These are phyloP conservation scores for Anhinga rufa DNA, from an alignment of 2,113 vertebrate genomes.

Conservation along the genomic window DNA sequence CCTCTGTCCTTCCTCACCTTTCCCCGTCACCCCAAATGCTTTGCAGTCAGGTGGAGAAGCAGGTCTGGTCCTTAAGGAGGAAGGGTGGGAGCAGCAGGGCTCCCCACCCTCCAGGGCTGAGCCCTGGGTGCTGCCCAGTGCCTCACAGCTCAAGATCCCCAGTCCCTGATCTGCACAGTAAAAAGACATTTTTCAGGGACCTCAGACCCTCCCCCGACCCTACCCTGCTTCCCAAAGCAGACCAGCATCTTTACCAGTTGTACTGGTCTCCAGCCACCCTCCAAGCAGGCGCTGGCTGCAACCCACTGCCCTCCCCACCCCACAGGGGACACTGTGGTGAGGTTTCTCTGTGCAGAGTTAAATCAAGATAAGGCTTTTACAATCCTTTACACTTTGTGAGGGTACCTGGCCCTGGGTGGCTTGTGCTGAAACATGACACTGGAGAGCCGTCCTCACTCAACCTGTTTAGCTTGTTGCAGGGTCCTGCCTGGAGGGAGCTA, in stretches of 20 bases:
- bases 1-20: not conserved
- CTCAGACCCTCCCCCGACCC: not conserved
- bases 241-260: not conserved
- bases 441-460: not conserved
- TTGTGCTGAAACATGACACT: constrained; percentile 4
- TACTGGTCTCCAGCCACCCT: not conserved
- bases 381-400: not conserved
- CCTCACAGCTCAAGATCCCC: not conserved
- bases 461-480: not conserved
- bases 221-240: too few species aligned
- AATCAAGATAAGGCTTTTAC: not conserved
- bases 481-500: not conserved
- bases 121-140: not conserved
- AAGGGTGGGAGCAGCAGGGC: not conserved
- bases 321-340: accelerated
- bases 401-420: not conserved
- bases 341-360: not conserved
- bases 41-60: not conserved
- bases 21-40: not conserved
- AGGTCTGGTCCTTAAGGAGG: not conserved
- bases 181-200: accelerated
- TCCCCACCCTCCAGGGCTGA: not conserved
- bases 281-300: accelerated
- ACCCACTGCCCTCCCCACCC: not conserved
- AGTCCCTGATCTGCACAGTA: accelerated